Evolutionary conservation across 1,140 invertebrate species (phyloP).

Genomic region (Ruditapes philippinarum): DNA sequence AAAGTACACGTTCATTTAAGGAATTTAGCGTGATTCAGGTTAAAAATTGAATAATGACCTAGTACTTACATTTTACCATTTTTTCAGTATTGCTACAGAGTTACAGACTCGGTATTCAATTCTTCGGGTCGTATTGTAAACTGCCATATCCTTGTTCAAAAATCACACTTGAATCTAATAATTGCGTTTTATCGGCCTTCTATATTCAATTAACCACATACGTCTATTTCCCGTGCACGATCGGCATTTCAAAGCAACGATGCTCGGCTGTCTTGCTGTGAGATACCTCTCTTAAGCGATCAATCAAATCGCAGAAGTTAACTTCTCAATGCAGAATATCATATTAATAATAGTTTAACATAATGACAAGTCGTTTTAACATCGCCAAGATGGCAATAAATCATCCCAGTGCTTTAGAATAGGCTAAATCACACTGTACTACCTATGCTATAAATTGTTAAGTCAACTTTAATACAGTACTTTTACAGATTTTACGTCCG

Average conservation of each 20-base stretch:
- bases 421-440: conserved; percentile 15
- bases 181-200: not conserved
- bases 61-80: too few species aligned
- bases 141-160: too few species aligned
- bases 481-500: conserved; percentile 24
- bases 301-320: conserved; percentile 9
- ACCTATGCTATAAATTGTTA: conserved; percentile 40
- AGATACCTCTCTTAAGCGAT: not conserved
- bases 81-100: too few species aligned
- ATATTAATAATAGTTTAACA: conserved; percentile 46
- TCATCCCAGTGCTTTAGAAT: conserved; percentile 36
- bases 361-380: conserved; percentile 22
- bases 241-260: conserved; percentile 44
- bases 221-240: not conserved
- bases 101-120: too few species aligned
- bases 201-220: conserved; percentile 17
- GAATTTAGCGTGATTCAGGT: too few species aligned
- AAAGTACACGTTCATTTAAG: too few species aligned
- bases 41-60: too few species aligned
- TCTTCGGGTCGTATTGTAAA: too few species aligned
- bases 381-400: conserved; percentile 21
- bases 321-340: conserved; percentile 21
- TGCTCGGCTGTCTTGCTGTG: conserved; percentile 3
- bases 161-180: too few species aligned
- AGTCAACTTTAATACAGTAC: conserved; percentile 12